Base-by-base conservation (phyloP, 2,797 vertebrate genomes). In the Thalassophryne amazonica region DNA sequence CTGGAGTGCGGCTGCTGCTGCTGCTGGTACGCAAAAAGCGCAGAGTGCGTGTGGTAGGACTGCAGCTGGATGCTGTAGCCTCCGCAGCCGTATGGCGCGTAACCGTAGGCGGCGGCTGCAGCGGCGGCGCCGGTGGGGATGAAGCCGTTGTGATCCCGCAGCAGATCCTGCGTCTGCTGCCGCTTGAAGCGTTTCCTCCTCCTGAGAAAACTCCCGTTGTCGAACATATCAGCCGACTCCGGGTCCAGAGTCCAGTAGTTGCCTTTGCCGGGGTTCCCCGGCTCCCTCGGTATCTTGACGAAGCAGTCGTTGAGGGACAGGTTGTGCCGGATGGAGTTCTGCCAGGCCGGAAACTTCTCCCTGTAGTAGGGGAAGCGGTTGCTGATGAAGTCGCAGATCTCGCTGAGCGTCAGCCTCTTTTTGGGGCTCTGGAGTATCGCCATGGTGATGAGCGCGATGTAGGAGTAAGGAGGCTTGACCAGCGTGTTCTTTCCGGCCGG, bases 361-460 rank as follows among this genome's bases (percentile, higher is more conserved):
- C 93, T 51, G 84, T 94, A 94, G 76, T 94, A 94, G 0, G 92
- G 93, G 85, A 94, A 94, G 72, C 92, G 89, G 78, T 83, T 89
- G 78, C 92, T 94, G 88, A 95, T 94, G 80, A 95, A 94, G 80
- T 94, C 92, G 76, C 92, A 94, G 76, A 95, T 94, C 77, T 93
- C 93, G 73, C 93, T 95, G 21, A 94, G 92, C 4, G 88, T 93
- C 23, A 94, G 91, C 36, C 92, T 81, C 89, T 96, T 96, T 59
- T 96, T 94, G 38, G 94, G 92, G 68, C 94, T 96, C 89, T 96
- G 94, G 61, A 97, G 92, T 83, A 97, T 96, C 78, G 95, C 89
- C 95, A 97, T 97, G 76, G 95, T 97, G 88, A 97, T 97, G 51
- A 97, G 87, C 73, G 95, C 94, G 78, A 97, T 97, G 90, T 96